Evolutionary conservation across 2,113 vertebrate genomes (phyloP).

Genomic region (Mungos mungo): DNA sequence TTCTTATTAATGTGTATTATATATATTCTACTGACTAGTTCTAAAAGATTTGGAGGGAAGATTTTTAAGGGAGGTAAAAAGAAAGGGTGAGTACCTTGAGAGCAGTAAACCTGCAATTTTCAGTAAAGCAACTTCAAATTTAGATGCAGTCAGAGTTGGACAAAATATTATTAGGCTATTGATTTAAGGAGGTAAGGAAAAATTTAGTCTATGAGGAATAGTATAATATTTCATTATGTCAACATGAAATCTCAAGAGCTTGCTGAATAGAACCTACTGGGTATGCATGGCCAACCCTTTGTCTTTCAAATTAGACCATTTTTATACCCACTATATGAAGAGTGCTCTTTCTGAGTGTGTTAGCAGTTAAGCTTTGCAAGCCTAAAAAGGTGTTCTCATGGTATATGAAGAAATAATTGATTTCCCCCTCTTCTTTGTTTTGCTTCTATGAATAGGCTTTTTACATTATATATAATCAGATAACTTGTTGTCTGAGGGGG

Average conservation of each 20-base stretch:
- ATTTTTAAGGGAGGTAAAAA: not conserved
- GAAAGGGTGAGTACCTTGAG: not conserved
- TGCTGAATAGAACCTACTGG: slow-evolving; percentile 47
- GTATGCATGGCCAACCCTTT: slow-evolving; percentile 40
- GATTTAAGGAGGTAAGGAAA: slow-evolving; percentile 66
- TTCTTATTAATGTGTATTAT: not conserved
- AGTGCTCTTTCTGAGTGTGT: slow-evolving; percentile 31
- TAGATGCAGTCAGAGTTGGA: not conserved
- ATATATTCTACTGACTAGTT: not conserved
- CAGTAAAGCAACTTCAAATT: slow-evolving; percentile 22
- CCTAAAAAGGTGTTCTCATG: not conserved
- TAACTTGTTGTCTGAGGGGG: slow-evolving; percentile 53
- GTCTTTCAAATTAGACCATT: slow-evolving; percentile 69
- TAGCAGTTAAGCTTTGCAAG: slow-evolving; percentile 64
- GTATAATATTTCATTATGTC: slow-evolving; percentile 58
- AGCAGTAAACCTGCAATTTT: not conserved
- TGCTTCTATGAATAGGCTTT: slow-evolving; percentile 74
- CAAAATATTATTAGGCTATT: slow-evolving; percentile 43
- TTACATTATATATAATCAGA: slow-evolving; percentile 76
- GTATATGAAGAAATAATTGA: slow-evolving; percentile 70
- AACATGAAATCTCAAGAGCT: slow-evolving; percentile 57
- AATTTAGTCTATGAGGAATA: slow-evolving; percentile 30
- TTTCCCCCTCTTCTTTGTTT: slow-evolving; percentile 68
- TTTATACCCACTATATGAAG: slow-evolving; percentile 52
- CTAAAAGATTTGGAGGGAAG: not conserved